These are phyloP conservation scores for Catocala sponsa DNA, from an alignment of 2,888 invertebrate genomes.

Conservation along the genomic window DNA sequence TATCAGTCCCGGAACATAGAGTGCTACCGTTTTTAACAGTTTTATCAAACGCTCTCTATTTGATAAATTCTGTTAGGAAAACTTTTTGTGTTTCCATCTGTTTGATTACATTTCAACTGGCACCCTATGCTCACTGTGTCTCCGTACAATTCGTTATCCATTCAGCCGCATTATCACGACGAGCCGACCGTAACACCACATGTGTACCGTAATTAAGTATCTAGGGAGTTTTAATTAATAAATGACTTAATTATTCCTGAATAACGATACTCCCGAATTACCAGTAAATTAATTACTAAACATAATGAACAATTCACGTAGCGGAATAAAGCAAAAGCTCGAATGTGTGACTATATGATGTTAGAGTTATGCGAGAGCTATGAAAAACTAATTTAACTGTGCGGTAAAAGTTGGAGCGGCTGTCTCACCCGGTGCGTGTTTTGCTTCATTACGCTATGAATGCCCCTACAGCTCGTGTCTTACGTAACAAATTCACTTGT, in stretches of 20 bases:
- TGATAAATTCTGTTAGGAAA: slow-evolving; percentile 24
- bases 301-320: slow-evolving; percentile 76
- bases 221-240: slow-evolving; percentile 65
- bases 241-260: slow-evolving; percentile 68
- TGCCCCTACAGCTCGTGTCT: slow-evolving; percentile 49
- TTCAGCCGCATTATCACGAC: slow-evolving; percentile 19
- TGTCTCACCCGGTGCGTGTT: slow-evolving; percentile 30
- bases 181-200: slow-evolving; percentile 15
- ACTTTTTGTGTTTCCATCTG: slow-evolving; percentile 41
- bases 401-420: slow-evolving; percentile 57
- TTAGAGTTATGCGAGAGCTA: slow-evolving; percentile 54
- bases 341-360: slow-evolving; percentile 39
- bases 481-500: slow-evolving; percentile 60
- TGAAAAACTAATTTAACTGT: slow-evolving; percentile 76
- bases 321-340: slow-evolving; percentile 24
- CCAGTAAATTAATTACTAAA: slow-evolving; percentile 72
- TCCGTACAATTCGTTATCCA: slow-evolving; percentile 30
- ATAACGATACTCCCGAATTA: slow-evolving; percentile 64
- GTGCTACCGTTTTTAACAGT: slow-evolving; percentile 38
- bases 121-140: slow-evolving; percentile 16
- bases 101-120: slow-evolving; percentile 47
- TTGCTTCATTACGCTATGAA: slow-evolving; percentile 61
- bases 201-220: slow-evolving; percentile 19
- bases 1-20: slow-evolving; percentile 30
- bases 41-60: slow-evolving; percentile 33